These are phyloP conservation scores for Lasioglossum lativentre DNA, from an alignment of 2,888 invertebrate species.

Conservation along the genomic window DNA sequence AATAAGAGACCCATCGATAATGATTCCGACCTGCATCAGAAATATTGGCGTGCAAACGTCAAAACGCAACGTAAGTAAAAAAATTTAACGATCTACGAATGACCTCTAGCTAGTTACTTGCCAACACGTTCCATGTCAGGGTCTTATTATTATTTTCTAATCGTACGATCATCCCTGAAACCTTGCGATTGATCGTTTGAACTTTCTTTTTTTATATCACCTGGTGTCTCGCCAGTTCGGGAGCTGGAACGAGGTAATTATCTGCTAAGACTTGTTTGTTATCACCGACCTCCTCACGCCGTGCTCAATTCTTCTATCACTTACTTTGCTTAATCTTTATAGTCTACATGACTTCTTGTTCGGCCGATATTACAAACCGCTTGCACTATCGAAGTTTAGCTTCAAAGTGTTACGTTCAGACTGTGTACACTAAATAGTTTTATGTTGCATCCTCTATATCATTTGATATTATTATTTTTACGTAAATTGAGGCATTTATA, in stretches of 20 bases:
- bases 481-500: neutral
- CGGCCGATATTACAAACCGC: neutral
- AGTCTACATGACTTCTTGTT: neutral
- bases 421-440: neutral
- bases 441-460: constrained; percentile 1
- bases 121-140: constrained; percentile 63
- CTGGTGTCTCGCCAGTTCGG: constrained; percentile 79
- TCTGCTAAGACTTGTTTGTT: constrained; percentile 64
- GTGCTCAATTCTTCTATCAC: neutral
- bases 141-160: constrained; percentile 56
- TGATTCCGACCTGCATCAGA: constrained; percentile 84
- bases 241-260: constrained; percentile 83
- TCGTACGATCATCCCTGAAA: constrained; percentile 31
- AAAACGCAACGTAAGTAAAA: constrained; percentile 85
- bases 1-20: constrained; percentile 67
- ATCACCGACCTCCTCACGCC: constrained; percentile 13
- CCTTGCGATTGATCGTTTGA: constrained; percentile 56
- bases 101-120: constrained; percentile 75
- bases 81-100: constrained; percentile 66
- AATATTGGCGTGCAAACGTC: constrained; percentile 82
- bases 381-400: constrained; percentile 1
- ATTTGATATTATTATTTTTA: neutral
- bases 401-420: neutral
- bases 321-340: neutral
- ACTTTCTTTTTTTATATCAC: constrained; percentile 71